A percentile compares a stretch with the other conserved stretches of the same genome.
Evolutionary conservation across 2,113 vertebrate genomes (phyloP).

Genomic region (Chascanopsetta lugubris): DNA sequence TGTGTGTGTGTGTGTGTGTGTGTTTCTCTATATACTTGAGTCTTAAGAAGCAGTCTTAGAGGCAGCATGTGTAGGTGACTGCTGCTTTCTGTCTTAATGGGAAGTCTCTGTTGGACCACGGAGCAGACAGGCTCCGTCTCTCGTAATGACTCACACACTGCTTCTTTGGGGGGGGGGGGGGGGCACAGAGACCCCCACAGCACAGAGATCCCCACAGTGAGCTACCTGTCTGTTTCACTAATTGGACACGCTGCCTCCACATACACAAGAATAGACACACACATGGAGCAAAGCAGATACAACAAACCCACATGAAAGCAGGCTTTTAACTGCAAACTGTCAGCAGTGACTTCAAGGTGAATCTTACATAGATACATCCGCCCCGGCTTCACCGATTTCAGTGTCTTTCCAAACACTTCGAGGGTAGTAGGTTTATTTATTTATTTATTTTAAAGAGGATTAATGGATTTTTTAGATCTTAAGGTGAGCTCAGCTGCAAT

Average conservation of each 20-base stretch:
- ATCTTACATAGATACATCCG: constrained; percentile 44
- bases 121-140: constrained; percentile 46
- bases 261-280: constrained; percentile 9
- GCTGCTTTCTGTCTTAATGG: constrained; percentile 37
- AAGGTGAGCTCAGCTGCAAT: constrained; percentile 54
- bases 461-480: constrained; percentile 64
- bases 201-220: constrained; percentile 41
- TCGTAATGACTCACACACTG: constrained; percentile 46
- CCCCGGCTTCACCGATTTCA: constrained; percentile 49
- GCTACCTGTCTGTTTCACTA: constrained; percentile 51
- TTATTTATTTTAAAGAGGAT: constrained; percentile 65
- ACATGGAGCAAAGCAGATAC: constrained; percentile 34
- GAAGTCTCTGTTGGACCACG: constrained; percentile 30
- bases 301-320: constrained; percentile 39
- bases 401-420: constrained; percentile 58
- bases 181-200: constrained; percentile 36
- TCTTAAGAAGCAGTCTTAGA: constrained; percentile 10
- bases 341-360: constrained; percentile 47
- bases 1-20: not conserved
- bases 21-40: constrained; percentile 11
- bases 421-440: constrained; percentile 42
- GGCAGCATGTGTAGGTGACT: constrained; percentile 24
- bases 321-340: constrained; percentile 47
- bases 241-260: constrained; percentile 50
- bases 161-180: constrained; percentile 25